A percentile compares a stretch with the other conserved stretches of the same genome.
phyloP scores from a whole-genome alignment of 2,888 invertebrate species.

The Prosapia bicincta region DNA sequence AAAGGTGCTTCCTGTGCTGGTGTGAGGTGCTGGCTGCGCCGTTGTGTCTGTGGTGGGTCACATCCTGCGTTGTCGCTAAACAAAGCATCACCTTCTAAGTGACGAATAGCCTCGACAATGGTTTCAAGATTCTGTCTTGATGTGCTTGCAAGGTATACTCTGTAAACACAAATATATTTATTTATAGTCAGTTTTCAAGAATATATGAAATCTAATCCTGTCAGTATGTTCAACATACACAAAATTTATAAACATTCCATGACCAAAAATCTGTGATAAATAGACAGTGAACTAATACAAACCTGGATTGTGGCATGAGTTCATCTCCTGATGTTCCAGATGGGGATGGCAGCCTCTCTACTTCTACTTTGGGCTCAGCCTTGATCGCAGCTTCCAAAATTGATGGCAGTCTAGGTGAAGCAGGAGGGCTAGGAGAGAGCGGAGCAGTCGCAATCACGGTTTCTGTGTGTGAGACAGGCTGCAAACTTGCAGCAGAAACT shows the following conservation, averaged over 20 bases:
- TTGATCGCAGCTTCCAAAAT: slow-evolving; percentile 84
- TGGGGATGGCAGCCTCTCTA: slow-evolving; percentile 48
- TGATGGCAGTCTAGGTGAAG: slow-evolving; percentile 53
- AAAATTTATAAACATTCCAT: too few species aligned
- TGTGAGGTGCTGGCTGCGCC: neutral
- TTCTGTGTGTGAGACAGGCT: slow-evolving; percentile 39
- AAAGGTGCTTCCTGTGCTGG: slow-evolving; percentile 50
- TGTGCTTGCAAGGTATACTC: slow-evolving; percentile 62
- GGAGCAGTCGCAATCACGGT: slow-evolving; percentile 38
- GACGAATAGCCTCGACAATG: slow-evolving; percentile 97
- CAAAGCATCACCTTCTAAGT: slow-evolving; percentile 93
- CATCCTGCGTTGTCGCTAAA: slow-evolving; percentile 65
- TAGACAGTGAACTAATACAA: slow-evolving; percentile 2
- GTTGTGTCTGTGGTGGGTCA: slow-evolving; percentile 45
- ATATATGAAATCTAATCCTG: too few species aligned
- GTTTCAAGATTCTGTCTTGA: slow-evolving; percentile 95
- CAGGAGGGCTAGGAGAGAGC: slow-evolving; percentile 33
- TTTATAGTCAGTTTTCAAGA: too few species aligned
- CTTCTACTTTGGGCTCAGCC: slow-evolving; percentile 80
- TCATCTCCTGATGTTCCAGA: slow-evolving; percentile 43
- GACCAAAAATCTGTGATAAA: too few species aligned
- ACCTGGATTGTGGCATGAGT: slow-evolving; percentile 47
- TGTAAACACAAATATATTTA: too few species aligned
- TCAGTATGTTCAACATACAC: too few species aligned
- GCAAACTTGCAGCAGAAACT: slow-evolving; percentile 34